These are phyloP conservation scores for Malthinus seriepunctatus DNA, from an alignment of 2,888 invertebrate genomes.

Conservation along the genomic window DNA sequence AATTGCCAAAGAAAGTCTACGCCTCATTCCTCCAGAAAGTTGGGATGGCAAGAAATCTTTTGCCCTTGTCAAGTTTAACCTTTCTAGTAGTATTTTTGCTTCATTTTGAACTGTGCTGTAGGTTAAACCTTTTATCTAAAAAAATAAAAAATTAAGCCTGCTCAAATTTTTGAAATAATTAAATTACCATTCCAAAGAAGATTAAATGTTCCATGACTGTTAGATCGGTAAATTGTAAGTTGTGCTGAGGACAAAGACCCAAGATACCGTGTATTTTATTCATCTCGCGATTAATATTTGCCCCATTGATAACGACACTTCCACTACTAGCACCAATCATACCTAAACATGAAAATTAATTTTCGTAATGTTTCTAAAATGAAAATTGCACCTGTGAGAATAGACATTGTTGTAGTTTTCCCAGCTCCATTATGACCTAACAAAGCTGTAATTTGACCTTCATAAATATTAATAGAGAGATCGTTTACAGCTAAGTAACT, in stretches of 20 bases:
- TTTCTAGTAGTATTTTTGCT: constrained; percentile 61
- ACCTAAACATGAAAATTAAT: constrained; percentile 57
- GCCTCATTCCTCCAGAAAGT: constrained; percentile 92
- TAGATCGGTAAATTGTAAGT: no score
- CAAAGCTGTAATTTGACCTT: no score
- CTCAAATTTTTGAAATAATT: no score
- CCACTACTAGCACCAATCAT: constrained; percentile 74
- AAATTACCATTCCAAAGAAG: constrained; percentile 78
- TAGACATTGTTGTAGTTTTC: no score
- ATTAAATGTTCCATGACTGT: no score
- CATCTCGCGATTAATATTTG: constrained; percentile 70
- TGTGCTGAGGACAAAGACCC: no score
- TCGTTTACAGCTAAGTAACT: no score
- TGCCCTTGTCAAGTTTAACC: constrained; percentile 66
- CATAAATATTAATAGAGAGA: no score
- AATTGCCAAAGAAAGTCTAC: constrained; percentile 84
- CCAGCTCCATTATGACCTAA: no score
- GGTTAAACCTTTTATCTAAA: constrained; percentile 66
- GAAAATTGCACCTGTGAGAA: no score
- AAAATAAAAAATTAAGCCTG: constrained; percentile 31
- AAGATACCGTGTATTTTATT: no score
- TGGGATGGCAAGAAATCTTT: constrained; percentile 60
- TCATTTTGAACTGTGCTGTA: no score
- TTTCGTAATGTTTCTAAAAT: neutral
- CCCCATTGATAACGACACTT: constrained; percentile 69